Evolutionary conservation across 2,113 vertebrate species (phyloP).

Genomic region (Centropus unirufus): DNA sequence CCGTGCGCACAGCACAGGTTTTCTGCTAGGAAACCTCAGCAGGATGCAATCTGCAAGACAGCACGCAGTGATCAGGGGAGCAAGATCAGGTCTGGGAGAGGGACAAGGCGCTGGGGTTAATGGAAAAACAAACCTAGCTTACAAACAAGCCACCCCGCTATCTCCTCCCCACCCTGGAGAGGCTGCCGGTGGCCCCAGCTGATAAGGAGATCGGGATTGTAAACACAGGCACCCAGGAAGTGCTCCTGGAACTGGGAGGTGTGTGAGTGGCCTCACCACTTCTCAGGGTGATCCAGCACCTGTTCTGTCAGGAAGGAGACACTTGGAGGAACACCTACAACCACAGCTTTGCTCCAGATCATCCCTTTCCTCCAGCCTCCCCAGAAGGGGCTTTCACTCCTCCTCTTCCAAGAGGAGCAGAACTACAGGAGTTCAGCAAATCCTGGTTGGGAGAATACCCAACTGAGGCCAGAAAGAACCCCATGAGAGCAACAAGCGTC

Average conservation of each 20-base stretch:
- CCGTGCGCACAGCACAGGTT: fast-evolving
- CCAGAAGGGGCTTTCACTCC: background rate
- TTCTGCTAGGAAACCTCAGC: background rate
- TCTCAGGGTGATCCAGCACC: fast-evolving
- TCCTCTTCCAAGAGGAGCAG: background rate
- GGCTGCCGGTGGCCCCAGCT: fast-evolving
- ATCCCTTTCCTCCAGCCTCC: background rate
- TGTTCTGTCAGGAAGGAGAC: fast-evolving
- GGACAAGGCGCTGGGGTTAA: background rate
- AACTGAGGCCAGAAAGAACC: too few species aligned
- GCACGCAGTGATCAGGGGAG: fast-evolving
- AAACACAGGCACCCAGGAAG: background rate
- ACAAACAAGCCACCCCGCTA: fast-evolving
- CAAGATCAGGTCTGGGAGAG: fast-evolving
- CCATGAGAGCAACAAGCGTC: too few species aligned
- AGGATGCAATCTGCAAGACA: background rate
- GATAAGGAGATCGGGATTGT: background rate
- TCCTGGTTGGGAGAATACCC: background rate
- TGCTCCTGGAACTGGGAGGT: background rate
- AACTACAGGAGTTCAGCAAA: background rate
- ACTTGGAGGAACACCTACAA: fast-evolving
- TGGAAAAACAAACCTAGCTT: background rate
- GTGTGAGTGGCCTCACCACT: background rate
- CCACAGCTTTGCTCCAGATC: fast-evolving
- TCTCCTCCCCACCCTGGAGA: background rate